Evolutionary conservation across 2,888 invertebrate species (phyloP), one percentile per base, ranked within the genome.

Genomic region (Acrobasis repandana): DNA sequence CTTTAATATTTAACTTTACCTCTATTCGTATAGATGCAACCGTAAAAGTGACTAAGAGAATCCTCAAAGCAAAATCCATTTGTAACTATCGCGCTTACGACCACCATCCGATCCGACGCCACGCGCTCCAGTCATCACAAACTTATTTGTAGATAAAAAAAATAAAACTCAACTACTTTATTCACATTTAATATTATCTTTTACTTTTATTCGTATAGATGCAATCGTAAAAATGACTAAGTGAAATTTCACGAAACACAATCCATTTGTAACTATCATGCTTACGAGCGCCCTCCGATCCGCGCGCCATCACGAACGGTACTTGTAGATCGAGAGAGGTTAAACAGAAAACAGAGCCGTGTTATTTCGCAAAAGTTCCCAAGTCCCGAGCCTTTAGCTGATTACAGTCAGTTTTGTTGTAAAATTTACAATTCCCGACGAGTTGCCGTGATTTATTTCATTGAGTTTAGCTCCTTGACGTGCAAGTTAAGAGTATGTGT

Each of bases 351-450:
- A 70, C 72, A 70, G 68, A 66, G 63, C 63, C 64, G 71, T 76
- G 65, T 71, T 73, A 73, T 73, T 72, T 68, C 62, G 63, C 58
- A 65, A 60, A 71, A 77, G 77, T 79, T 69, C 61, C 56, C 64
- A 63, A 72, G 67, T 74, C 72, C 67, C 67, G 69, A 67, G 75
- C 71, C 70, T 65, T 79, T 75, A 74, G 75, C 73, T 79, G 79
- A 77, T 79, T 79, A 77, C 70, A 69, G 64, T 61, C 71, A 71
- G 72, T 73, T 74, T 72, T 71, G 79, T 72, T 74, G 67, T 70
- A 59, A 67, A 75, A 78, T 72, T 73, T 69, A 69, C 67, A 69
- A 74, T 73, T 73, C 71, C 60, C 65, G 65, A 58, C 52, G 65
- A 49, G 68, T 71, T 71, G 61, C 66, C 70, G 66, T 67, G 63